Evolutionary conservation across 1,140 invertebrate genomes (phyloP), one percentile per base, ranked within the genome.

Genomic region (Pseudomyrmex flavicornis): DNA sequence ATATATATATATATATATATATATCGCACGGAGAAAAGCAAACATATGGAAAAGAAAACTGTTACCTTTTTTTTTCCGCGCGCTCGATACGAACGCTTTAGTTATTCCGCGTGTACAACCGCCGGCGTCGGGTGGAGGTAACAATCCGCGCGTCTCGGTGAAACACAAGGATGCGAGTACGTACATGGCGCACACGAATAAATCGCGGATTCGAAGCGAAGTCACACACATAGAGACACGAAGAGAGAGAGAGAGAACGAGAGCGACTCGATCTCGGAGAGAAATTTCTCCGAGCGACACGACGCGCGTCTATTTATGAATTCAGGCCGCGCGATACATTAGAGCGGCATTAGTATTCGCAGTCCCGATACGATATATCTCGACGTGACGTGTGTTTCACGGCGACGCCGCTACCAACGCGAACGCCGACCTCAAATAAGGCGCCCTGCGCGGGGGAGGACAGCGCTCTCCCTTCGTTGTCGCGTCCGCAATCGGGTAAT

Each of bases 301-400:
- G 62, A 77, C 76, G 52, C 65, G 83, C 26, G 74, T 83, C 69
- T 86, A 86, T 91, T 91, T 91, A 87, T 82, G 83, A 89, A 92
- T 92, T 91, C 88, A 46, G 44, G 15, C 58, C 85, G 85, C 83
- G 75, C 63, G 83, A 83, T 84, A 84, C 87, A 91, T 91, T 92
- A 91, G 83, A 82, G 77, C n/a, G 26, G 76, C 89, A 91, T 91
- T 92, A 92, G 91, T 91, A 90, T 91, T 91, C 91, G 83, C 52
- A n/a, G 83, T 83, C 66, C 56, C 74, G 86, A 90, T 74, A 66
- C 62, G 54, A 35, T 26, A 46, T 26, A 80, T 66, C 54, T 72
- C 65, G 87, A 91, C 91, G 89, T 92, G 91, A 91, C 87, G 75
- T 59, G 88, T 72, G 76, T 85, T 76, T 70, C 83, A 84, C 80